phyloP scores from a whole-genome alignment of 1,140 invertebrate species.

The Cydia fagiglandana region DNA sequence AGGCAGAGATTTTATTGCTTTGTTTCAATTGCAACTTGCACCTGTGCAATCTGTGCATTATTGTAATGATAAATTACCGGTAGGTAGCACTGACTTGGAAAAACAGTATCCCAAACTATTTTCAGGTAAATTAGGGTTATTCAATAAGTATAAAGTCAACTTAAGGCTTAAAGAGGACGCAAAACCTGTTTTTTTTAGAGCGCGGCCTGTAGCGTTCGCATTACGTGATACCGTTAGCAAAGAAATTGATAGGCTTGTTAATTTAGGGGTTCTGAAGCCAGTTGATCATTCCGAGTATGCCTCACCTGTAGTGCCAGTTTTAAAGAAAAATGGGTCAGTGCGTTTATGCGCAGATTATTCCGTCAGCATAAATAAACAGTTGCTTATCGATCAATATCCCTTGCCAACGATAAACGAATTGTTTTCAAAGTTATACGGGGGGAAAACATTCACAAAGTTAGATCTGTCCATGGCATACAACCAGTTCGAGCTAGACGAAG shows the following conservation, averaged over 20 bases:
- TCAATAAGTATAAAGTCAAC: conserved; percentile 25
- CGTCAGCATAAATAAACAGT: background rate
- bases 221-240: too few species aligned
- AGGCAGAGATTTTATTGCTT: background rate
- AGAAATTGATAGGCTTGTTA: conserved; percentile 6
- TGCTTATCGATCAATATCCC: conserved; percentile 20
- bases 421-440: conserved; percentile 34
- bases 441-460: conserved; percentile 43
- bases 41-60: background rate
- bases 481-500: conserved; percentile 44
- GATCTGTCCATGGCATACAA: conserved; percentile 50
- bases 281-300: background rate
- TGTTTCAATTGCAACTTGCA: background rate
- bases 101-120: conserved; percentile 7
- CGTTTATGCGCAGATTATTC: too few species aligned
- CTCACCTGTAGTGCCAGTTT: too few species aligned
- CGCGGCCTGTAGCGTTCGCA: too few species aligned
- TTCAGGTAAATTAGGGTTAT: conserved; percentile 26
- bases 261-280: conserved; percentile 26
- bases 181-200: conserved; percentile 28
- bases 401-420: conserved; percentile 19
- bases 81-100: background rate
- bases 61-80: background rate
- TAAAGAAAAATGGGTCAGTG: too few species aligned
- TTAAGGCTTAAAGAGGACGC: conserved; percentile 18